Base-by-base conservation (phyloP, 92 coral and sea anemone genomes). In the Galaxea fascicularis region DNA sequence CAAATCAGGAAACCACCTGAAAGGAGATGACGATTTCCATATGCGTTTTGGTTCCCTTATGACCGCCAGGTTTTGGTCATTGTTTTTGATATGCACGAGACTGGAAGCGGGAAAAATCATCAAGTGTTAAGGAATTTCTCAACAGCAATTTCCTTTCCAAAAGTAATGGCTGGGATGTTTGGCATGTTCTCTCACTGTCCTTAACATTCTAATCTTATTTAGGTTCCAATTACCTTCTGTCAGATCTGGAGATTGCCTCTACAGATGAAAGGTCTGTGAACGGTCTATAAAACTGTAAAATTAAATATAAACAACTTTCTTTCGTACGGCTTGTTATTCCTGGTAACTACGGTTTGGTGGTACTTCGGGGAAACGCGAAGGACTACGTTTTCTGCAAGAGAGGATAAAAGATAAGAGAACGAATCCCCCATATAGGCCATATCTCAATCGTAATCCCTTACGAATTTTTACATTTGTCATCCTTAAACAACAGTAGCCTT, bases 171-270 rank as follows among this genome's bases (percentile, higher is more conserved):
- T 29, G 41, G 72, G 44, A 12, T 66, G 72, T 66, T 66, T 28
- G 46, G 10, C 7, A 8, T 18, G 47, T 41, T 68, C 78, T 18
- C 21, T 72, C 62, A 17, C 46, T 53, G 63, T 51, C 21, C 59
- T 46, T 3, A 72, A 47, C 77, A 46, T 72, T 46, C 59, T 46
- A 47, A 47, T 54, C 69, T 59, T 76, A 14, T 30, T 8, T 58
- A 76, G 81, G 81, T 57, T 31, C 81, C 81, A 18, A 76, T 59
- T 76, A 76, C 69, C 68, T 13, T 10, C 69, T 76, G 54, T 17
- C 70, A 25, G 81, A 76, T 31, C 81, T 76, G 69, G 81, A 76
- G 69, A 76, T 76, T 17, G 80, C 80, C 52, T 76, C 81, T 18
- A 57, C 81, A 35, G 81, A 76, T 59, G 69, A 54, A 28, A 76